phyloP scores from a whole-genome alignment of 2,113 vertebrate genomes.

The Anthoscopus minutus region DNA sequence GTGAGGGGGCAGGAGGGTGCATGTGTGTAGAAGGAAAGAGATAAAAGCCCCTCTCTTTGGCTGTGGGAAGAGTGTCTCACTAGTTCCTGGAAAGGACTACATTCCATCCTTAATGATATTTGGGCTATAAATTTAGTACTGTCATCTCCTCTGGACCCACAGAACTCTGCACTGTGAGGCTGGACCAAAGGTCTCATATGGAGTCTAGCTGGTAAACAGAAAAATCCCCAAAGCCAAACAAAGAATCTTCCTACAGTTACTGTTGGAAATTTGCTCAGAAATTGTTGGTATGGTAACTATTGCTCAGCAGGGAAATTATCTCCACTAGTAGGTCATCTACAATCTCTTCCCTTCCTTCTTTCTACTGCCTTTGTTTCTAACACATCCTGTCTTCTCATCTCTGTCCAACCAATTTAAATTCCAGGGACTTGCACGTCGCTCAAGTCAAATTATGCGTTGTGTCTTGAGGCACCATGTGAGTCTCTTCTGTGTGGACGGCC shows the following conservation, averaged over 20 bases:
- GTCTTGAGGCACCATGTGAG: background rate
- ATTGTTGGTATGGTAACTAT: background rate
- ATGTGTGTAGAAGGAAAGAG: background rate
- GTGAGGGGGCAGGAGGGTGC: background rate
- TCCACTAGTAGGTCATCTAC: background rate
- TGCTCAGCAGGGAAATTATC: background rate
- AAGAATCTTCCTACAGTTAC: background rate
- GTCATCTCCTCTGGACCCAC: background rate
- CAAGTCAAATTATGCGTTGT: accelerated
- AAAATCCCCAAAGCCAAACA: background rate
- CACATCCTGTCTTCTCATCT: background rate
- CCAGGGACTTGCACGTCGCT: accelerated
- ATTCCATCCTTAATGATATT: slow-evolving; percentile 17
- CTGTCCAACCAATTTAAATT: background rate
- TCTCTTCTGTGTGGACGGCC: background rate
- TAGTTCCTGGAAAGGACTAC: slow-evolving; percentile 18
- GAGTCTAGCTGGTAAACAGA: background rate
- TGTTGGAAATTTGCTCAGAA: background rate
- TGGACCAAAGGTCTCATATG: background rate
- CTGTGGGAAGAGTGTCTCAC: background rate
- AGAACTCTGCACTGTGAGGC: background rate
- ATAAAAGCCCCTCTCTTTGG: background rate
- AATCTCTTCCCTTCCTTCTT: background rate
- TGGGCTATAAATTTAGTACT: background rate
- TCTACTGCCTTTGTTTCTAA: background rate